These are phyloP conservation scores for Psophia crepitans DNA, from an alignment of 2,113 vertebrate genomes.

Conservation along the genomic window DNA sequence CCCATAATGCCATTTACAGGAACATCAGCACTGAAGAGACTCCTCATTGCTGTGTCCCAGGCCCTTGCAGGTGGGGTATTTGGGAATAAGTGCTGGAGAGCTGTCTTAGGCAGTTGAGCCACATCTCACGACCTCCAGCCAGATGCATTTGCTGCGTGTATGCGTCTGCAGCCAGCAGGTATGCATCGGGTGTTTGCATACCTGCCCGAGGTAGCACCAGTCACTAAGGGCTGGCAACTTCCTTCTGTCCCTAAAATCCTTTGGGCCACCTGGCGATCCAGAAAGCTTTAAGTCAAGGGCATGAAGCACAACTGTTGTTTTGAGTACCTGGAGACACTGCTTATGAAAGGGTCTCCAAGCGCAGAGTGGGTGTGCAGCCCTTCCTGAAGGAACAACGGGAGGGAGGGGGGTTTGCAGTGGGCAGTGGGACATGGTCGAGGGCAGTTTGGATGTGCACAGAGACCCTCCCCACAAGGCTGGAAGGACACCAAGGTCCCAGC, in stretches of 20 bases:
- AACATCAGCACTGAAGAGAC: not conserved
- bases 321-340: not conserved
- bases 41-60: not conserved
- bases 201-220: rapidly evolving
- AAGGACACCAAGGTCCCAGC: not conserved
- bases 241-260: not conserved
- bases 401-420: not conserved
- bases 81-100: not conserved
- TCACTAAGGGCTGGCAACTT: not conserved
- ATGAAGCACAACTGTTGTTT: not conserved
- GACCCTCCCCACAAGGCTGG: not conserved
- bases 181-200: not conserved
- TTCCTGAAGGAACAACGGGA: rapidly evolving
- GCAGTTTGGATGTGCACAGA: not conserved
- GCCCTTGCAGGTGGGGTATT: not conserved
- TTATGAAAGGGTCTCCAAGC: not conserved
- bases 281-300: not conserved
- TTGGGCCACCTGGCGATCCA: not conserved
- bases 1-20: not conserved
- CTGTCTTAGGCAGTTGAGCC: not conserved
- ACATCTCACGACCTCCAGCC: not conserved
- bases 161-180: not conserved
- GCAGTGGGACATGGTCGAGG: rapidly evolving
- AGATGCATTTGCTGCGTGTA: not conserved
- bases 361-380: not conserved